These are phyloP conservation scores for Eurois occulta DNA, from an alignment of 2,888 invertebrate species.

Conservation along the genomic window DNA sequence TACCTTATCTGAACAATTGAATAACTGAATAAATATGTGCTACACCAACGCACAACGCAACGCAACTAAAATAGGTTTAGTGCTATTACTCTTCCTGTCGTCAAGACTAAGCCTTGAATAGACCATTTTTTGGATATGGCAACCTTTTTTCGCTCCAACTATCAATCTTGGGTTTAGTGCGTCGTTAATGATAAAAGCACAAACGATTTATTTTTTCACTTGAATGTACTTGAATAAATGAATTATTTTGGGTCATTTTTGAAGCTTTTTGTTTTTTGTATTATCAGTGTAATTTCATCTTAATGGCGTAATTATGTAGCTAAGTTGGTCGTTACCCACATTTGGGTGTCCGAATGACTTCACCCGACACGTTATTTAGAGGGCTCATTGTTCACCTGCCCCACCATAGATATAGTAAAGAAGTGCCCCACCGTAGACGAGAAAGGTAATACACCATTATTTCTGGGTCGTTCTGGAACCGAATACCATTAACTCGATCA, in stretches of 20 bases:
- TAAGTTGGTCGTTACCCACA: constrained; percentile 16
- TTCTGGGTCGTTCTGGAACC: no score
- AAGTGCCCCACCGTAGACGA: neutral
- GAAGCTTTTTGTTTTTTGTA: constrained; percentile 25
- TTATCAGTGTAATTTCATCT: constrained; percentile 36
- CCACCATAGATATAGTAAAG: no score
- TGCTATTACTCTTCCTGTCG: constrained; percentile 33
- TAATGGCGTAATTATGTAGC: constrained; percentile 21
- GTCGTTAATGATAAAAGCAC: constrained; percentile 14
- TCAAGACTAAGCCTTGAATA: constrained; percentile 7
- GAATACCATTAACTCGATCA: no score
- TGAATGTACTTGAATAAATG: neutral
- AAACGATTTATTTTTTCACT: constrained; percentile 19
- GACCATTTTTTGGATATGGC: neutral
- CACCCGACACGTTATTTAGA: neutral
- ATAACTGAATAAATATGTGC: constrained; percentile 54
- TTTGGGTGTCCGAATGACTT: neutral
- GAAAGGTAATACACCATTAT: no score
- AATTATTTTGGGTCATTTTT: constrained; percentile 1
- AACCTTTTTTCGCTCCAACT: constrained; percentile 5
- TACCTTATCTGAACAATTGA: constrained; percentile 53
- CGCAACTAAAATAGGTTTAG: constrained; percentile 36
- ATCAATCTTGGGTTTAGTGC: constrained; percentile 24
- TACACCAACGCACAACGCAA: constrained; percentile 5
- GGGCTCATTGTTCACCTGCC: neutral